phyloP scores from a whole-genome alignment of 2,113 vertebrate genomes.

The Malurus cyaneus region DNA sequence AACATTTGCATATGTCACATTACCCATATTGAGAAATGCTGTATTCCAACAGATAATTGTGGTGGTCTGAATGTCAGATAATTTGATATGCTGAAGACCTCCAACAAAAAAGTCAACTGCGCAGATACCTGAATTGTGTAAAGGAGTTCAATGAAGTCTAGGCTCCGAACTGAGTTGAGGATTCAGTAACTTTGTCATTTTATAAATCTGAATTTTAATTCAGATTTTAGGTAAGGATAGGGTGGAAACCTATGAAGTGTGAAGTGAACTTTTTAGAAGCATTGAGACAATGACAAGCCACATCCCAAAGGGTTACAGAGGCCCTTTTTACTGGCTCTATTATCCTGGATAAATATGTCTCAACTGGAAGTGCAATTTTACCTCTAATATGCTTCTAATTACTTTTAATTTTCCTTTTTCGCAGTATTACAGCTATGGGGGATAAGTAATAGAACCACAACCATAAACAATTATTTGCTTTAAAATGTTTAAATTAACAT shows the following conservation, averaged over 20 bases:
- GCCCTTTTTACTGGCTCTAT: background rate
- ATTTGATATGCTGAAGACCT: too few species aligned
- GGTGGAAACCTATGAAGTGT: background rate
- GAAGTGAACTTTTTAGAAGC: background rate
- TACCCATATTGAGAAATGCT: too few species aligned
- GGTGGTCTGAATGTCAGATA: too few species aligned
- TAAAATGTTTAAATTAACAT: background rate
- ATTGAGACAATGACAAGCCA: background rate
- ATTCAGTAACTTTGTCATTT: background rate
- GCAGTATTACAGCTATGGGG: background rate
- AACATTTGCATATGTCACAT: too few species aligned
- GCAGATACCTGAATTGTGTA: too few species aligned
- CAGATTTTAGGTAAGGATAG: background rate
- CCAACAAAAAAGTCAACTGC: too few species aligned
- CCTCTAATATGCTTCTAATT: background rate
- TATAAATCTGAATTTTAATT: background rate
- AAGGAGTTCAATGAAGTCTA: background rate
- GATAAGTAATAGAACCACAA: background rate
- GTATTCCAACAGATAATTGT: too few species aligned
- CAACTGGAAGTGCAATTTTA: background rate
- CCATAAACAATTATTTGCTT: background rate
- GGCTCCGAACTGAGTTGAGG: background rate
- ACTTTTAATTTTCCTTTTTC: background rate
- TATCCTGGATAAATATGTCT: background rate
- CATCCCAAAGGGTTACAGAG: background rate